Base-by-base conservation (phyloP, 2,113 vertebrate genomes). In the Silurus glanis region DNA sequence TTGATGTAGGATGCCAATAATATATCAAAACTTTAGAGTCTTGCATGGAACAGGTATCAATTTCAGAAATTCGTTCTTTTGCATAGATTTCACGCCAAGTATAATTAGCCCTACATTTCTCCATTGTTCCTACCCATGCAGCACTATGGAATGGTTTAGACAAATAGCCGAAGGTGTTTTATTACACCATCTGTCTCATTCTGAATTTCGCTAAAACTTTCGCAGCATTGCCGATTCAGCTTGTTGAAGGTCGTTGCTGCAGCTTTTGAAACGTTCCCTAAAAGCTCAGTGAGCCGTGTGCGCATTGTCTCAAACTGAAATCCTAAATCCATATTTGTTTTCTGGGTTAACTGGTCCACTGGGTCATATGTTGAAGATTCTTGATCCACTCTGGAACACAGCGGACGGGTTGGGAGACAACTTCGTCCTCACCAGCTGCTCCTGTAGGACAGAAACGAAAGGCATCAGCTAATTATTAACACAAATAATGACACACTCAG, bases 391-490 rank as follows among this genome's bases (percentile, higher is more conserved):
- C 92, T 99, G 97, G 92, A 98, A 99, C 91, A 99, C 95, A 2
- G 98, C 98, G 23, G 97, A 98, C 61, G 97, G 95, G 86, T 98
- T 99, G 7, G 96, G 96, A 7, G 97, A 92, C 85, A 96, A 95
- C 91, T 96, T 98, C 90, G 94, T 97, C 93, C 94, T 96, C 92
- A 94, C 95, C 90, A 97, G 93, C 78, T 96, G 96, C 78, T 96
- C 97, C 97, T 99, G 90, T 56, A 83, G 91, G 79, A 80, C 16
- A 17, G 16, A 78, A 66, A 71, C 49, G 10, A 71, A 7, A 78
- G 12, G 23, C 7, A 13, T 53, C 14, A 87, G 7, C 16, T 88
- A 64, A 28, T 3, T 21, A 7, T 81, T 80, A 84, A 71, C 28
- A 76, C 25, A 47, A 61, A 72, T 71, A 47, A 74, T 49, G 14